These are phyloP conservation scores for Plagiodera versicolora DNA, from an alignment of 2,888 invertebrate genomes.

Conservation along the genomic window DNA sequence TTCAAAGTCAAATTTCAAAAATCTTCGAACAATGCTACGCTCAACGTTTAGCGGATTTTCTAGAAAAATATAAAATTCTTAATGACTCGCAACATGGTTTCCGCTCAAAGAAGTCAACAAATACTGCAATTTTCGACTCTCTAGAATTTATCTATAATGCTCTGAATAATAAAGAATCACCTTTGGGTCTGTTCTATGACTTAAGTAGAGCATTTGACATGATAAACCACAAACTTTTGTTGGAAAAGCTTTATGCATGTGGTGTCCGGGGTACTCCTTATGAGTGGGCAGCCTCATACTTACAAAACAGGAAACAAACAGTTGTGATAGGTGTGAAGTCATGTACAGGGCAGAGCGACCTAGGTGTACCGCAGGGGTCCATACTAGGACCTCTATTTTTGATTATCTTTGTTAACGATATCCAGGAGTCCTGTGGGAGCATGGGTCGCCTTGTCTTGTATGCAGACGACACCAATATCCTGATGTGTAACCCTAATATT, in stretches of 20 bases:
- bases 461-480: no score
- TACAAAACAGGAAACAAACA: no score
- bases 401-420: no score
- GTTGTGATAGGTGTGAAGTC: no score
- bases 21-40: constrained; percentile 2
- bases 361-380: no score
- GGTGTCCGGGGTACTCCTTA: no score
- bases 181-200: constrained; percentile 1
- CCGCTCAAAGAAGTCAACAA: background rate
- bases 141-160: background rate
- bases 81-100: background rate
- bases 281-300: no score
- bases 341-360: no score
- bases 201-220: constrained; percentile 6
- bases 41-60: constrained; percentile 3
- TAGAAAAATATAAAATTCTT: constrained; percentile 5
- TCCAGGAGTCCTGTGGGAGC: no score
- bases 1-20: constrained; percentile 4
- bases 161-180: background rate
- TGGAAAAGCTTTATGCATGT: constrained; percentile 3
- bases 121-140: background rate
- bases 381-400: no score
- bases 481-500: no score
- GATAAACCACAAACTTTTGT: background rate
- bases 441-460: no score